phyloP scores from a whole-genome alignment of 2,113 vertebrate species.

The Plestiodon gilberti region DNA sequence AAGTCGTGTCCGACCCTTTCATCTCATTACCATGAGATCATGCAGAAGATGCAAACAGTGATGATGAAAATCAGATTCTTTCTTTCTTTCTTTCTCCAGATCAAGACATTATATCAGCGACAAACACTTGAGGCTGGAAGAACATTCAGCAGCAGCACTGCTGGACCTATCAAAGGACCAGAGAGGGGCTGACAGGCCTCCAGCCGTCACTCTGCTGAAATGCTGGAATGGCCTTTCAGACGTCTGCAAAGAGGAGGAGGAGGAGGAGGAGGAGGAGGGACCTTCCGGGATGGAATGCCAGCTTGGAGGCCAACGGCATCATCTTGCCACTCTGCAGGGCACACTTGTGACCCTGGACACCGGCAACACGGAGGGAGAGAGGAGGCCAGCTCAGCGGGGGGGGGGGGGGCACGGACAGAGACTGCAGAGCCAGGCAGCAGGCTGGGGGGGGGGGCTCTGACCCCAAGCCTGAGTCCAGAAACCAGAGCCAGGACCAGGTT shows the following conservation, averaged over 20 bases:
- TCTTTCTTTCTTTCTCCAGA: slow-evolving; percentile 14
- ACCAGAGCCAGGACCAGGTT: too few species aligned
- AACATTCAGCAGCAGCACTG: neutral
- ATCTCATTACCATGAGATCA: neutral
- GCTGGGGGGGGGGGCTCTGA: too few species aligned
- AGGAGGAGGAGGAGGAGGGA: too few species aligned
- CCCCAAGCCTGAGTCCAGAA: too few species aligned
- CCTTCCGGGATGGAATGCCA: too few species aligned
- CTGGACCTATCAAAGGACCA: slow-evolving; percentile 25
- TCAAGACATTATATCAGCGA: neutral
- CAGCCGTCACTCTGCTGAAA: rapidly evolving
- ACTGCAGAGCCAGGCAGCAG: too few species aligned
- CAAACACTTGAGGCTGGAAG: neutral
- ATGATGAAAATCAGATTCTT: neutral
- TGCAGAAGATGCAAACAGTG: rapidly evolving
- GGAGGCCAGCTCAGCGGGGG: too few species aligned
- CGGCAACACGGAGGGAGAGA: too few species aligned
- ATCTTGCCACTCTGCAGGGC: neutral
- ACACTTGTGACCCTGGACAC: rapidly evolving
- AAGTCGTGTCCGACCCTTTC: too few species aligned
- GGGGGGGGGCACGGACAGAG: too few species aligned
- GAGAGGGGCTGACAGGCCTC: neutral
- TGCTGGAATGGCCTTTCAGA: rapidly evolving
- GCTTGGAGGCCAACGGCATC: neutral
- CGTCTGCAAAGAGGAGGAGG: too few species aligned